phyloP scores from a whole-genome alignment of 92 coral and sea anemone genomes.

The Porites cylindrica region DNA sequence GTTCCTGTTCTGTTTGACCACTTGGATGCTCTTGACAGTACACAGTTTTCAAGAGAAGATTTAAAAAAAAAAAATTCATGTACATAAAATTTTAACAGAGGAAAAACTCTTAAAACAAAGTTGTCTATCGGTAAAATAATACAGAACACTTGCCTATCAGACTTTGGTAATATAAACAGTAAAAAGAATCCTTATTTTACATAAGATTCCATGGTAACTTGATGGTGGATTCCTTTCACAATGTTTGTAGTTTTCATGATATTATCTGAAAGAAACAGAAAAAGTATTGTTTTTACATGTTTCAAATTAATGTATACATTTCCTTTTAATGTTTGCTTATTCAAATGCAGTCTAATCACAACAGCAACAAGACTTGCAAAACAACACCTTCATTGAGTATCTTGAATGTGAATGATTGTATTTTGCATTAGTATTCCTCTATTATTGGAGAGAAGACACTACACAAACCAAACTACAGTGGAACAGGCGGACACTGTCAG shows the following conservation, averaged over 20 bases:
- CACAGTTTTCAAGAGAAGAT: not conserved
- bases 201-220: not conserved
- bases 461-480: too few relatives aligned
- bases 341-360: too few relatives aligned
- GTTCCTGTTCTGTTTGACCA: too few relatives aligned
- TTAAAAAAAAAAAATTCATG: not conserved
- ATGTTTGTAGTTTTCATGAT: slow-evolving; percentile 17
- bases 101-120: not conserved
- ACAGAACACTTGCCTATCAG: not conserved
- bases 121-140: not conserved
- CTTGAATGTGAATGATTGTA: too few relatives aligned
- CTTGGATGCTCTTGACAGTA: not conserved
- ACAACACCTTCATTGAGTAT: too few relatives aligned
- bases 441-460: too few relatives aligned
- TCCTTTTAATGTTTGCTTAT: too few relatives aligned
- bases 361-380: too few relatives aligned
- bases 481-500: too few relatives aligned
- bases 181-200: not conserved
- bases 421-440: too few relatives aligned
- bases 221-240: not conserved
- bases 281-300: not conserved
- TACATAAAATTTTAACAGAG: not conserved
- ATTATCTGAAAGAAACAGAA: slow-evolving; percentile 9
- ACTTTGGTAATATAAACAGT: not conserved
- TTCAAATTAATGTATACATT: not conserved